phyloP scores from a whole-genome alignment of 2,888 invertebrate species.

The Luperina testacea region DNA sequence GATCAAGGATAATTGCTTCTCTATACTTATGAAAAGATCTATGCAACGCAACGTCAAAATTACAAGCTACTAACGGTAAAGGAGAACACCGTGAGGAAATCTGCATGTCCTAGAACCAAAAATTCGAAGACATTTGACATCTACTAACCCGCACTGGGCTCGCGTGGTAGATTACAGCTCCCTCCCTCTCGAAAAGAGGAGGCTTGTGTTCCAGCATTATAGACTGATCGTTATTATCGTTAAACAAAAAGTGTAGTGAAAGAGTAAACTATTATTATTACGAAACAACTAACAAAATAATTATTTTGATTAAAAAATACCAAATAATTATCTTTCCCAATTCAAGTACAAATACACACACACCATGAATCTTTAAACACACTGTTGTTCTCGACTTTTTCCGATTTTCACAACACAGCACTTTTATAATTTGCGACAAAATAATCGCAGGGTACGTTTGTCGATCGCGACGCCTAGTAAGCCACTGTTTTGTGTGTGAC shows the following conservation, averaged over 20 bases:
- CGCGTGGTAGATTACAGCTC: too few species aligned
- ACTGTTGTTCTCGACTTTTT: neutral
- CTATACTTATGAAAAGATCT: too few species aligned
- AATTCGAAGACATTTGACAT: too few species aligned
- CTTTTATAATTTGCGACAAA: slow-evolving; percentile 33
- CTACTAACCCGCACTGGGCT: too few species aligned
- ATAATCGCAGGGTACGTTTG: slow-evolving; percentile 59
- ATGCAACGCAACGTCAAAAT: too few species aligned
- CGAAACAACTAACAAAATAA: neutral
- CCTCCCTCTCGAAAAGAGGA: too few species aligned
- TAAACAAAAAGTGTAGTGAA: slow-evolving; percentile 41
- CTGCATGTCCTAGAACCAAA: too few species aligned
- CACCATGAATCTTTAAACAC: slow-evolving; percentile 18
- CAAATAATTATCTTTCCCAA: slow-evolving; percentile 18
- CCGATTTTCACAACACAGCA: slow-evolving; percentile 26
- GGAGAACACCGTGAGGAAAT: too few species aligned
- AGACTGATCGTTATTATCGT: neutral
- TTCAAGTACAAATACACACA: slow-evolving; percentile 7
- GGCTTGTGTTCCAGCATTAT: too few species aligned
- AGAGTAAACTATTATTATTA: slow-evolving; percentile 1
- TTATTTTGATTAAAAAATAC: slow-evolving; percentile 12
- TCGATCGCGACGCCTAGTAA: slow-evolving; percentile 56
- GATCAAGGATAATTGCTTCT: too few species aligned
- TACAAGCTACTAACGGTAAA: too few species aligned
- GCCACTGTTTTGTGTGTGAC: slow-evolving; percentile 66